Base-by-base conservation (phyloP, 2,797 vertebrate genomes). In the Enteromius paludinosus region DNA sequence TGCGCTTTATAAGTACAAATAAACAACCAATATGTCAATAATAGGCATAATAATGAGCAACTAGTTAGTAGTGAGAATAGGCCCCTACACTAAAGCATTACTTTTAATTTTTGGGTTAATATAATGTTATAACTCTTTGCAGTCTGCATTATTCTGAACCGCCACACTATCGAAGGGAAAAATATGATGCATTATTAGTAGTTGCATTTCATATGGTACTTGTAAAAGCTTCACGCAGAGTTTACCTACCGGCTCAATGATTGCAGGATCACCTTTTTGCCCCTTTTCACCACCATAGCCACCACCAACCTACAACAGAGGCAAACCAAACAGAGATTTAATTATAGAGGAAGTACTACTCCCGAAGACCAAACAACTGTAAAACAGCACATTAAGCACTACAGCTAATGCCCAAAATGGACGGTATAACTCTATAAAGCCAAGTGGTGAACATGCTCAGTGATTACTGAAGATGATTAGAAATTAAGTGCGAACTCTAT, bases 231-330 rank as follows among this genome's bases (percentile, higher is more conserved):
- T 47, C 54, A 54, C 3, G 56, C 28, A 54, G 59, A 69, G 71
- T 78, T 65, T 4, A 92, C 97, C 96, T 92, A 99, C 98, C 14
- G 98, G 98, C 89, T 99, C 98, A 83, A 99, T 97, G 84, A 99
- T 96, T 17, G 98, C 98, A 65, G 97, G 97, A 86, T 99, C 98
- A 61, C 98, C 98, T 86, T 99, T 99, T 90, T 99, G 95, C 82
- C 98, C 98, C 90, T 99, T 99, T 88, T 99, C 96, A 87, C 98
- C 97, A 35, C 95, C 95, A 38, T 95, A 90, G 64, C 93, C 94
- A 81, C 95, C 93, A 68, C 92, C 92, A 87, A 98, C 95, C 97
- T 98, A 69, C 56, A 88, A 89, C 49, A 89, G 14, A 76, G 84
- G 41, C 87, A 47, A 87, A 56, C 87, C 15, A 49, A 86, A 41